Base-by-base conservation (phyloP, 2,797 vertebrate genomes). In the Champsocephalus gunnari region DNA sequence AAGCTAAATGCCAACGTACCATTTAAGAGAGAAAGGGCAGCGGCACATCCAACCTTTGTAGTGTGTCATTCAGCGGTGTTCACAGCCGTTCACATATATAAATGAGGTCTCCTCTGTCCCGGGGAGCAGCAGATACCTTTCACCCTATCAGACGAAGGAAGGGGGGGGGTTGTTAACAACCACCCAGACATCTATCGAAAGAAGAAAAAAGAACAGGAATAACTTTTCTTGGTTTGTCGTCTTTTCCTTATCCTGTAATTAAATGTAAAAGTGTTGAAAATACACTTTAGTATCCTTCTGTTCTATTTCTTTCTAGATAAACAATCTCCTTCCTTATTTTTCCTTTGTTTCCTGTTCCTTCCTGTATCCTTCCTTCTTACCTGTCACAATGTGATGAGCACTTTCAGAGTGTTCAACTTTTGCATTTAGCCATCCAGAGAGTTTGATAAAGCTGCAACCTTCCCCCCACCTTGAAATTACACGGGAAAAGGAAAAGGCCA, bases 1-100 rank as follows among this genome's bases (percentile, higher is more conserved):
- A 93, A 95, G 95, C 92, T 95, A 96, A 96, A 96, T 96, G 94
- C 95, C 95, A 96, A 93, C 93, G 91, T 95, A 96, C 95, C 94
- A 95, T 95, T 95, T 96, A 94, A 95, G 92, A 95, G 88, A 92
- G 93, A 96, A 96, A 95, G 95, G 94, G 92, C 95, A 95, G 89
- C 88, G 55, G 94, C 94, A 92, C 92, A 92, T 93, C 93, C 93
- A 95, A 94, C 93, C 94, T 95, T 95, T 95, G 95, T 94, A 93
- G 94, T 92, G 91, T 93, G 94, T 94, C 94, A 95, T 95, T 95
- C 94, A 95, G 93, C 82, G 80, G 89, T 88, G 94, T 92, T 91
- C 92, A 87, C 93, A 92, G 92, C 90, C 91, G 87, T 89, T 94
- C 92, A 89, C 88, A 88, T 92, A 89, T 92, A 90, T 93, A 94